Evolutionary conservation across 2,888 invertebrate genomes (phyloP), one percentile per base, ranked within the genome.

Genomic region (Leptopilina syphax): DNA sequence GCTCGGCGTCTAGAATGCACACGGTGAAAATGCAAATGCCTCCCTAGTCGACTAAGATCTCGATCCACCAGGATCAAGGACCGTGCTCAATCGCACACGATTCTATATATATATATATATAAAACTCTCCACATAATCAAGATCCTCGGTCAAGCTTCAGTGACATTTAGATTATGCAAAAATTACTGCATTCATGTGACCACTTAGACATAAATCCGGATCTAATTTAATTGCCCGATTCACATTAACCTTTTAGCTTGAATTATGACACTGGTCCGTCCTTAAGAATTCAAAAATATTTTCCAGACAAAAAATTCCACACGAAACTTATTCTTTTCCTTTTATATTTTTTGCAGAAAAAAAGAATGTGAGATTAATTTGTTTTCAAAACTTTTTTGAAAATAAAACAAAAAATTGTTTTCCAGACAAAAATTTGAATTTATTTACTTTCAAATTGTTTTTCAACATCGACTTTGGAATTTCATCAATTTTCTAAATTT

Each of bases 1-100:
- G 27, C 66, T 77, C 44, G 24, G 68, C 68, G 24, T 68, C 50
- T 50, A 68, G 70, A 50, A 70, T 70, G 70, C 70, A 70, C 70
- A 50, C 70, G 13, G 54, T 54, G 70, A 27, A 70, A 70, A 70
- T 54, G 70, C 70, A 70, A 70, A 70, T 70, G 70, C 70, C 68
- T 50, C 68, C 68, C 47, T n/a, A 54, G 65, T 65, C 47, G 54
- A 50, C 65, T 24, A 65, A 50, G 77, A 77, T 77, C 77, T 77
- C 63, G 76, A 63, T 60, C 41, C 67, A 67, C 44, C 65, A 50
- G 77, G 65, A 77, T 77, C 47, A 77, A 65, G 66, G 50, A 77
- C 65, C 66, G 65, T 66, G 12, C 50, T 50, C 65, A 50, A 50
- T 65, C 27, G 50, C 65, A 68, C 47, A 18, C 44, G 41, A n/a